Conservation (phyloP, 2,888 invertebrate species). For the Tinea trinotella region DNA sequence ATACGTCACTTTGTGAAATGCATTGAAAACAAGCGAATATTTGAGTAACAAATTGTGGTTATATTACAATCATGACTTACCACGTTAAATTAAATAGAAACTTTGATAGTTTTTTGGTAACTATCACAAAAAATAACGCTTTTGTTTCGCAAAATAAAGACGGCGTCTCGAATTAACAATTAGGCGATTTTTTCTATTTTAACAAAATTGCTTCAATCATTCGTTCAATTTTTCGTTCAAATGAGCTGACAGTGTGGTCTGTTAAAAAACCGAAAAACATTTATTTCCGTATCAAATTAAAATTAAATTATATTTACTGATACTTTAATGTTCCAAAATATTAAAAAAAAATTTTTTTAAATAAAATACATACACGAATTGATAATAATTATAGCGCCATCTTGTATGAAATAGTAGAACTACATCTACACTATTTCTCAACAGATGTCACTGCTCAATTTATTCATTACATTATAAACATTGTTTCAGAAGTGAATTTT, state of each 20-base stretch:
- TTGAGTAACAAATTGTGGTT: neutral
- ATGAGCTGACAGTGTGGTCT: neutral
- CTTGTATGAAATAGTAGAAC: slow-evolving; percentile 27
- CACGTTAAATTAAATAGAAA: slow-evolving; percentile 40
- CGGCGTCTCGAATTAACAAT: slow-evolving; percentile 45
- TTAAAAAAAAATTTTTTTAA: slow-evolving; percentile 22
- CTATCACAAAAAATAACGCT: slow-evolving; percentile 48
- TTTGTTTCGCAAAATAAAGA: slow-evolving; percentile 64
- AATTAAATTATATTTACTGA: slow-evolving; percentile 45
- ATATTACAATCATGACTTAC: slow-evolving; percentile 26
- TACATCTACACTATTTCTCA: neutral
- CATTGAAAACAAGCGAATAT: slow-evolving; percentile 55
- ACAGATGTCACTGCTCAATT: neutral
- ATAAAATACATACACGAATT: slow-evolving; percentile 20
- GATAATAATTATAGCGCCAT: slow-evolving; percentile 25
- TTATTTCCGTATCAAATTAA: slow-evolving; percentile 23
- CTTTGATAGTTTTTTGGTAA: slow-evolving; percentile 48
- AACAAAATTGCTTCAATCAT: slow-evolving; percentile 47
- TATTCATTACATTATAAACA: too few species aligned
- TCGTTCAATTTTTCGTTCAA: neutral
- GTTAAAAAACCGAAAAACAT: too few species aligned
- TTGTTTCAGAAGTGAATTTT: too few species aligned
- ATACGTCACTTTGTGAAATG: slow-evolving; percentile 42
- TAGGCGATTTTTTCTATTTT: slow-evolving; percentile 29
- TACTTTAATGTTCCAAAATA: slow-evolving; percentile 38